Evolutionary conservation across 2,888 invertebrate species (phyloP), one percentile per base, ranked within the genome.

Genomic region (Scrobipalpa costella): DNA sequence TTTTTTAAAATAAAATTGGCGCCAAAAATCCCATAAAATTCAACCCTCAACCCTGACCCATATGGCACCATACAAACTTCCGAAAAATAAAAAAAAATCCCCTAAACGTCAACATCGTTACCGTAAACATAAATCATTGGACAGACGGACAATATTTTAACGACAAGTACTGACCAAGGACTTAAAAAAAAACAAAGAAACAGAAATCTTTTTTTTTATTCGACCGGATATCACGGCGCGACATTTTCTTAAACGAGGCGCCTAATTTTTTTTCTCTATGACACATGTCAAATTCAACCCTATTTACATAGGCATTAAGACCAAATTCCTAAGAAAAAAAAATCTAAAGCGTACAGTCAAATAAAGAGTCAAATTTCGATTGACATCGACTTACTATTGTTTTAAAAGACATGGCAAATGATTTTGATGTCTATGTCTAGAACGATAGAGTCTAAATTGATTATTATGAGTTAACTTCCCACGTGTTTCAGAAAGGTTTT

Each of bases 211-310:
- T 70, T 73, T 57, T 40, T 49, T 58, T 40, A 19, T 40, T 58
- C 13, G 2, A 58, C 58, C 58, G 58, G 58, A 58, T 58, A 58
- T 58, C 58, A 38, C 40, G 90, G 88, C 90, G 90, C 89, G 89
- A 86, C 75, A 71, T 77, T 83, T 85, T 85, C 88, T 86, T 88
- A 74, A 75, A 71, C 81, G 86, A 85, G 86, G 82, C 85, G 86
- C 74, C 87, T 58, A 40, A 9, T 13, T 58, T 58, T 40, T 57
- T 57, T 57, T 17, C 17, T 8, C n/a, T 11, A n/a, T 17, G 8
- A 6, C 57, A n/a, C 34, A 17, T 21, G 13, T 11, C 19, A 55
- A 7, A 55, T 13, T 9, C 7, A 33, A 13, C 33, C 13, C 7
- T 13, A 55, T 15, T 55, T 13, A 27, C 5, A 33, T 21, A 11